phyloP scores from a whole-genome alignment of 1,140 invertebrate genomes.

The Diploscapter pachys region DNA sequence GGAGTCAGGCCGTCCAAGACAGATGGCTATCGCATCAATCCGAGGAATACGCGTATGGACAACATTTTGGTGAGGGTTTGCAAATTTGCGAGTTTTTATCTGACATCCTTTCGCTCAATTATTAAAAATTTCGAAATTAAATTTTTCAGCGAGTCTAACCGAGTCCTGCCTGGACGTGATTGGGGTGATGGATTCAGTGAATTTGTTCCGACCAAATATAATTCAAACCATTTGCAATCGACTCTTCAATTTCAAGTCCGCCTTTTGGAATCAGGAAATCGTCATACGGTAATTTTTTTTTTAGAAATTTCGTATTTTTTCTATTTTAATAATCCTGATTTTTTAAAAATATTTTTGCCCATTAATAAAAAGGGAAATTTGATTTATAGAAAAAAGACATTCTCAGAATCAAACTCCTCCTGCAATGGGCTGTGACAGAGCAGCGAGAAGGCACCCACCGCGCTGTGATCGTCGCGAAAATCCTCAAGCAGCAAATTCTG shows the following conservation, averaged over 20 bases:
- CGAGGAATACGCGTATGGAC: not conserved
- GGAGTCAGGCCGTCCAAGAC: conserved; percentile 23
- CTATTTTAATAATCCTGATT: no score
- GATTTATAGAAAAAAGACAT: conserved; percentile 6
- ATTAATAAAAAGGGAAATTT: not conserved
- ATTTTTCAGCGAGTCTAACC: not conserved
- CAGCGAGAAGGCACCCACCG: conserved; percentile 25
- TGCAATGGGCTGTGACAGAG: conserved; percentile 20
- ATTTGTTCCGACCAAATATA: conserved; percentile 9
- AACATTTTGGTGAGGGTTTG: no score
- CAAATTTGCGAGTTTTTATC: no score
- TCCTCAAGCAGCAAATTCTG: conserved; percentile 7
- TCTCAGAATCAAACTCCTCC: conserved; percentile 12
- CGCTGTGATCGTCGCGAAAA: conserved; percentile 4
- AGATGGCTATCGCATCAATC: conserved; percentile 19
- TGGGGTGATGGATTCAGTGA: conserved; percentile 15
- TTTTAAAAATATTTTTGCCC: no score
- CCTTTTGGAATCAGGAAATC: not conserved
- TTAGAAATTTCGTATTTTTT: not conserved
- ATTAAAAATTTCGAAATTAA: not conserved
- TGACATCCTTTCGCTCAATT: no score
- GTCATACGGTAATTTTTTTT: conserved; percentile 4
- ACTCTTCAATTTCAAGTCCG: conserved; percentile 17
- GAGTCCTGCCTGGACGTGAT: conserved; percentile 25
- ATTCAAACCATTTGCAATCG: not conserved